Percentiles rank a stretch among this genome's conserved stretches.
Evolutionary conservation across 2,888 invertebrate species (phyloP).

Genomic region (Lapara coniferarum): DNA sequence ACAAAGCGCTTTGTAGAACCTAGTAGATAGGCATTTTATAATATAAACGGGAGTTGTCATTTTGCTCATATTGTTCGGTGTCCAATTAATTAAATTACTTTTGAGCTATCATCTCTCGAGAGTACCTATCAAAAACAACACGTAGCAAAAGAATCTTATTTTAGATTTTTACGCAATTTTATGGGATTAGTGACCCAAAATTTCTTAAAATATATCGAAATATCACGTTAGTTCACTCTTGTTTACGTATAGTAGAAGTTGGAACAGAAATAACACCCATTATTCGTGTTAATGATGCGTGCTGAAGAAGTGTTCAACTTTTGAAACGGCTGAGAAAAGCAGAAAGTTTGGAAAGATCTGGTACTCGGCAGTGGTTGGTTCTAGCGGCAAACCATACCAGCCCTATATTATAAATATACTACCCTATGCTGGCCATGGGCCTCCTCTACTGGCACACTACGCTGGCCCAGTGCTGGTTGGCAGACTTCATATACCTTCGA

Average conservation of each 20-base stretch:
- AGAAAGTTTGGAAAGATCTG: background rate
- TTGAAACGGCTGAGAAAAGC: background rate
- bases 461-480: too few species aligned
- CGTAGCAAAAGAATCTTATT: background rate
- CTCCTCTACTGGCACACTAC: too few species aligned
- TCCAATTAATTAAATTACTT: background rate
- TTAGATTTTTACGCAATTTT: background rate
- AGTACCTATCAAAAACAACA: background rate
- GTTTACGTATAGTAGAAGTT: constrained; percentile 1
- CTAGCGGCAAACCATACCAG: too few species aligned
- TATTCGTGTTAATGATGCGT: background rate
- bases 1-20: too few species aligned
- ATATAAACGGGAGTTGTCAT: too few species aligned
- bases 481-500: too few species aligned
- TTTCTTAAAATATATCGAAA: background rate
- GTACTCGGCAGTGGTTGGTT: too few species aligned
- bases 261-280: constrained; percentile 9
- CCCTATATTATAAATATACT: too few species aligned
- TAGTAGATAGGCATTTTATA: too few species aligned
- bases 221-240: background rate
- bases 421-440: too few species aligned
- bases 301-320: background rate
- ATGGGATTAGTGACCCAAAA: constrained; percentile 19
- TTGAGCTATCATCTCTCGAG: background rate
- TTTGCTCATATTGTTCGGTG: background rate